Evolutionary conservation across 2,113 vertebrate genomes (phyloP).

Genomic region (Hemiprocne comata): DNA sequence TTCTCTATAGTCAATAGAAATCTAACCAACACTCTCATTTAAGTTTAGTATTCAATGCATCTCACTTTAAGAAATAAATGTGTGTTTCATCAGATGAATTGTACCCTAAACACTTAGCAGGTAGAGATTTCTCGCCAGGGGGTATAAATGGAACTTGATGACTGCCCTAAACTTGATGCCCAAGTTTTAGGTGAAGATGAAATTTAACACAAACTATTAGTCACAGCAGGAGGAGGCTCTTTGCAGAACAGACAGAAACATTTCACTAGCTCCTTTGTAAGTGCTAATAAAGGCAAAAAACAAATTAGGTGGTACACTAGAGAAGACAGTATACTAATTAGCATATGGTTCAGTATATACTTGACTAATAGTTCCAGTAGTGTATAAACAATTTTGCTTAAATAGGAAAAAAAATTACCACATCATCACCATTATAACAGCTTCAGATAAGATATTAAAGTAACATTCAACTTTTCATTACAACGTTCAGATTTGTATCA

Average conservation of each 20-base stretch:
- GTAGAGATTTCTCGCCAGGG: neutral
- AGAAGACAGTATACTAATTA: conserved; percentile 4
- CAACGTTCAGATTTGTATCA: neutral
- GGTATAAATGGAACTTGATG: neutral
- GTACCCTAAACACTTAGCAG: neutral
- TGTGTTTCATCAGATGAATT: neutral
- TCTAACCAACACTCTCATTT: neutral
- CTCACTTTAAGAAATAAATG: neutral
- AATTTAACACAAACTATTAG: neutral
- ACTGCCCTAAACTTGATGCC: neutral
- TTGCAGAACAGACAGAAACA: neutral
- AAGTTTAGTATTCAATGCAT: neutral
- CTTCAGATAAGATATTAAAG: neutral
- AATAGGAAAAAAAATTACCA: neutral
- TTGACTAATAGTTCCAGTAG: neutral
- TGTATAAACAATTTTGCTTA: neutral
- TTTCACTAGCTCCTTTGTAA: neutral
- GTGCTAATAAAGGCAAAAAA: neutral
- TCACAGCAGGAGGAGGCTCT: neutral
- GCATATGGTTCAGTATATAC: neutral
- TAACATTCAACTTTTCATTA: neutral
- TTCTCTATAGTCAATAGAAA: neutral
- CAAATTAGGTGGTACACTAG: neutral
- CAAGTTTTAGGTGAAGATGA: neutral
- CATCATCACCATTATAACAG: neutral